Evolutionary conservation across 2,888 invertebrate species (phyloP).

Genomic region (Microctonus hyperodae): DNA sequence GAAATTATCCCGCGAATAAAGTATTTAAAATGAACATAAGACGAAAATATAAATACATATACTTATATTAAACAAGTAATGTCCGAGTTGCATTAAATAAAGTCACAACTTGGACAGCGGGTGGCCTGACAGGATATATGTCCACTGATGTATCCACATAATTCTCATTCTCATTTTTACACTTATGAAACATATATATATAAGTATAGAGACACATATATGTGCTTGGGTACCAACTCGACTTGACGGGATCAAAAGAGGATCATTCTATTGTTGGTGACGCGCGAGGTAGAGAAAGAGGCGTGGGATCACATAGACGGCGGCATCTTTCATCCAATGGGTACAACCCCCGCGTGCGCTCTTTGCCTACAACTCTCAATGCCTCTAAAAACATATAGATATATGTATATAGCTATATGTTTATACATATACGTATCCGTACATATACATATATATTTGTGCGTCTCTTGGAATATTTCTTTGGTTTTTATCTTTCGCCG

Average conservation of each 20-base stretch:
- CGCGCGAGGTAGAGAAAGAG: slow-evolving; percentile 35
- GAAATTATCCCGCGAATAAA: neutral
- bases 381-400: slow-evolving; percentile 2
- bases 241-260: slow-evolving; percentile 37
- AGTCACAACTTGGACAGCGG: slow-evolving; percentile 62
- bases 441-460: neutral
- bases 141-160: slow-evolving; percentile 37
- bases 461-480: neutral
- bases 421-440: neutral
- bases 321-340: slow-evolving; percentile 59
- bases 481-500: slow-evolving; percentile 21
- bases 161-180: slow-evolving; percentile 8
- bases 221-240: slow-evolving; percentile 24
- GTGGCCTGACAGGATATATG: slow-evolving; percentile 57
- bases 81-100: slow-evolving; percentile 55
- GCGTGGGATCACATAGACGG: slow-evolving; percentile 56
- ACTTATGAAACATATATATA: neutral
- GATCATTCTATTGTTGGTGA: slow-evolving; percentile 17
- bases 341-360: slow-evolving; percentile 45
- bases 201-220: neutral
- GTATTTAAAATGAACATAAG: neutral
- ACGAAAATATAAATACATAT: slow-evolving; percentile 14
- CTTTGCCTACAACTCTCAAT: slow-evolving; percentile 21
- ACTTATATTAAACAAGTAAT: slow-evolving; percentile 27
- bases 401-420: neutral